Conservation (phyloP, 1,140 invertebrate genomes). For the Drosophila virilis region DNA sequence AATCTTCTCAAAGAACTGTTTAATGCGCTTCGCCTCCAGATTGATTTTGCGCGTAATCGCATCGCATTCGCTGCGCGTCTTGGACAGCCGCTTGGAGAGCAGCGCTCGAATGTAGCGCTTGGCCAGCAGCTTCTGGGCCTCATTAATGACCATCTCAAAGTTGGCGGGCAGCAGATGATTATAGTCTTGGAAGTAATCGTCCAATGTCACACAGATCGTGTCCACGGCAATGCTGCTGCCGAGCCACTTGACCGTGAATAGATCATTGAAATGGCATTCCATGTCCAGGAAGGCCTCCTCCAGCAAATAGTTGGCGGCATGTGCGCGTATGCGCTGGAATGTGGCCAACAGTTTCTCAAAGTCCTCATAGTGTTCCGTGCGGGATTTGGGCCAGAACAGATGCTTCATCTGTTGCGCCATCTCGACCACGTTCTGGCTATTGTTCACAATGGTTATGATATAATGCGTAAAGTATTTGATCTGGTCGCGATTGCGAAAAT, state of each 20-base stretch:
- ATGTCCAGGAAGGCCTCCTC: constrained; percentile 97
- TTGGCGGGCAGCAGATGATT: constrained; percentile 93
- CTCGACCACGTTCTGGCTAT: constrained; percentile 94
- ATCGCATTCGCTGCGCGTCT: constrained; percentile 92
- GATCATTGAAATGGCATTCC: constrained; percentile 93
- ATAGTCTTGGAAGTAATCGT: constrained; percentile 97
- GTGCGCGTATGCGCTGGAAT: constrained; percentile 89
- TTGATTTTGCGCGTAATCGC: constrained; percentile 93
- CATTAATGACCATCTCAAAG: constrained; percentile 94
- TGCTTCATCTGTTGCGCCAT: constrained; percentile 93
- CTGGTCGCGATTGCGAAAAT: constrained; percentile 88
- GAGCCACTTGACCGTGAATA: constrained; percentile 94
- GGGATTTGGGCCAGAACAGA: constrained; percentile 89
- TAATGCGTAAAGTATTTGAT: constrained; percentile 90
- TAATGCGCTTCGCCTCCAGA: constrained; percentile 92
- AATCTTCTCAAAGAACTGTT: constrained; percentile 90
- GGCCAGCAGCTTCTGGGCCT: constrained; percentile 93
- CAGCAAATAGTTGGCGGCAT: constrained; percentile 92
- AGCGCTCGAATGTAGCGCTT: constrained; percentile 95
- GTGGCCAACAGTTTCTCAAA: constrained; percentile 89
- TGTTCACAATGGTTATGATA: constrained; percentile 97
- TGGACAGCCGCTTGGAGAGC: constrained; percentile 92
- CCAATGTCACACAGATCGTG: constrained; percentile 96
- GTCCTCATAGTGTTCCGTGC: constrained; percentile 86
- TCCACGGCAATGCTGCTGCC: constrained; percentile 92